Evolutionary conservation across 2,888 invertebrate species (phyloP).

Genomic region (Uloborus plumipes): DNA sequence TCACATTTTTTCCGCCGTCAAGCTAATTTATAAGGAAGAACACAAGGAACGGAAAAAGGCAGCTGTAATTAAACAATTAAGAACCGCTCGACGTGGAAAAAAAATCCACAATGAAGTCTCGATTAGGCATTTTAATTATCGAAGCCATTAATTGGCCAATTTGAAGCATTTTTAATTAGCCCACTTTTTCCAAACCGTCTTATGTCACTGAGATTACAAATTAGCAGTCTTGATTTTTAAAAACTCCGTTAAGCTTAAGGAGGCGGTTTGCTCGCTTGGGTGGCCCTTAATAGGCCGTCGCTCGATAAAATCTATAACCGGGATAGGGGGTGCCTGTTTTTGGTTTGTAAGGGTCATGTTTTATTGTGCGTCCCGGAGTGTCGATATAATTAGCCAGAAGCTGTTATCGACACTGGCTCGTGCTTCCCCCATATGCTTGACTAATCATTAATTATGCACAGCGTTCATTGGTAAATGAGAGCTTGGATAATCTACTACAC

Average conservation of each 20-base stretch:
- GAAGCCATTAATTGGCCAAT: slow-evolving; percentile 21
- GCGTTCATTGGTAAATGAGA: slow-evolving; percentile 21
- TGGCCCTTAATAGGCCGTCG: slow-evolving; percentile 7
- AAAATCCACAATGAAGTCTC: slow-evolving; percentile 6
- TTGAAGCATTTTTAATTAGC: slow-evolving; percentile 24
- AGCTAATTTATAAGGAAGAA: no score
- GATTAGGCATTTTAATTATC: slow-evolving; percentile 49
- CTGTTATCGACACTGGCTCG: slow-evolving; percentile 22
- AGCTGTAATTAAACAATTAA: no score
- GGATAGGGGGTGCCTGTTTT: slow-evolving; percentile 8
- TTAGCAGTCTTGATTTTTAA: not conserved
- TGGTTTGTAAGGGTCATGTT: slow-evolving; percentile 26
- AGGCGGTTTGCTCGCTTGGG: not conserved
- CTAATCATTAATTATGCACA: slow-evolving; percentile 17
- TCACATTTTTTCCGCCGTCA: no score
- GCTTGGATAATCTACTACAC: slow-evolving; percentile 24
- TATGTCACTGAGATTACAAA: no score
- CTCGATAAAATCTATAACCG: slow-evolving; percentile 26
- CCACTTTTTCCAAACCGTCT: not conserved
- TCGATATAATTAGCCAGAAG: not conserved
- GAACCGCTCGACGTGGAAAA: no score
- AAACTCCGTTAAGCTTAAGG: not conserved
- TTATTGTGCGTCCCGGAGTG: slow-evolving; percentile 28
- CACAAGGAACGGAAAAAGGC: no score
- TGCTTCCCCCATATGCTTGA: slow-evolving; percentile 1